Base-by-base conservation (phyloP, 2,888 invertebrate species). In the Leptura quadrifasciata region DNA sequence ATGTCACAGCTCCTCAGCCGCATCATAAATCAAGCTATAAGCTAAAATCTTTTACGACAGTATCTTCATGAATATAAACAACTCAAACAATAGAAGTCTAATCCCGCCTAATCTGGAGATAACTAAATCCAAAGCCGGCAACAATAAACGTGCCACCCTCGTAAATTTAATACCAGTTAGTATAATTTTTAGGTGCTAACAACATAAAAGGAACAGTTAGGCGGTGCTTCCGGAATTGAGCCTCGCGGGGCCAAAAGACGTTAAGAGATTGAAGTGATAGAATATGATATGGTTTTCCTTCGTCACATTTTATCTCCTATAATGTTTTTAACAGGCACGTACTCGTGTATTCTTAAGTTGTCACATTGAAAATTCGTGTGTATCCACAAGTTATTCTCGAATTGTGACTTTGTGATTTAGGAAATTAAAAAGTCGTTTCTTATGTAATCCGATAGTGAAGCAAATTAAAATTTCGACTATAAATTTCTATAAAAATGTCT, bases 211-310 rank as follows among this genome's bases (percentile, higher is more conserved):
- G 54, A 67, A 76, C 74, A 71, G 70, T 74, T 67, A 71, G 65
- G 57, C 60, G 71, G 71, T 39, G 76, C 60, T 77, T 65, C 58
- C 72, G 70, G 72, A 77, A 75, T 69, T 70, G 65, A 47, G 54
- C 54, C 73, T 52, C 70, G 31, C 21, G 73, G 63, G 73, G 61
- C 69, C 55, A 55, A 55, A 52, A 64, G 55, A 57, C 74, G 74
- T 77, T 65, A 72, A 72, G 64, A 73, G 75, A 77, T 75, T 75
- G 75, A 72, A 77, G 75, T 77, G 75, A 75, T 77, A 70, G 75
- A 72, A 72, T 77, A 76, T 77, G 75, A 75, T 75, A 77, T 69
- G 72, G 65, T 69, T 77, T 69, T 74, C 75, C 76, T 71, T 76
- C 74, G 73, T 76, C 76, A 74, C 74, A 70, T 71, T 70, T 71